Conservation (phyloP, 2,113 vertebrate species). For the Cettia cetti region DNA sequence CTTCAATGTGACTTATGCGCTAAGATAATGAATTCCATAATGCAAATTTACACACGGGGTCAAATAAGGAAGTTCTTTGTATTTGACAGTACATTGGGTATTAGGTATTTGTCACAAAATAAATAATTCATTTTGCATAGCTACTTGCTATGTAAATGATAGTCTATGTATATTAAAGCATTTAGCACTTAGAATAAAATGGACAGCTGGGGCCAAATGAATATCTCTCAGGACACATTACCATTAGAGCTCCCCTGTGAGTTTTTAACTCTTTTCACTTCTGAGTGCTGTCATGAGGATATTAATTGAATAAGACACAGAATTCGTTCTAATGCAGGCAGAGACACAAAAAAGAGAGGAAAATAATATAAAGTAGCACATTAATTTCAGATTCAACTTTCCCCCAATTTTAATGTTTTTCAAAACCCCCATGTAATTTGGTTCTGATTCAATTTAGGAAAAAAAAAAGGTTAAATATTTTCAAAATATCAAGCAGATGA, state of each 20-base stretch:
- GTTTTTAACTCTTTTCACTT: constrained; percentile 70
- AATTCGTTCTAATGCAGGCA: neutral
- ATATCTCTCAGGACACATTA: constrained; percentile 73
- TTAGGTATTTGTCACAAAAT: constrained; percentile 75
- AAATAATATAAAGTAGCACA: neutral
- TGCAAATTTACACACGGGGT: constrained; percentile 74
- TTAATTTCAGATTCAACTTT: constrained; percentile 1
- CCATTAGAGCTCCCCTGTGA: constrained; percentile 65
- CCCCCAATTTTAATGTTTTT: neutral
- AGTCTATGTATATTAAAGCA: constrained; percentile 77
- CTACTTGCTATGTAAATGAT: constrained; percentile 81
- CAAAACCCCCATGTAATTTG: neutral
- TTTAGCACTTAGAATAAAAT: constrained; percentile 78
- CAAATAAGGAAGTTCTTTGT: constrained; percentile 73
- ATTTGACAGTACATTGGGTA: constrained; percentile 68
- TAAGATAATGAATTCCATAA: constrained; percentile 75
- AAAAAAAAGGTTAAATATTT: constrained; percentile 34
- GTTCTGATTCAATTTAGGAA: neutral
- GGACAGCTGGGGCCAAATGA: constrained; percentile 76
- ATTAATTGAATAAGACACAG: constrained; percentile 57
- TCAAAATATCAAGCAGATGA: constrained; percentile 6
- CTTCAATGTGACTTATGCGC: constrained; percentile 74
- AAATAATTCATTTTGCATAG: constrained; percentile 77
- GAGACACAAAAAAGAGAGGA: neutral
- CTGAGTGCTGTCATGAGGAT: constrained; percentile 57